phyloP scores from a whole-genome alignment of 2,888 invertebrate species.

The Pachymerium ferrugineum region DNA sequence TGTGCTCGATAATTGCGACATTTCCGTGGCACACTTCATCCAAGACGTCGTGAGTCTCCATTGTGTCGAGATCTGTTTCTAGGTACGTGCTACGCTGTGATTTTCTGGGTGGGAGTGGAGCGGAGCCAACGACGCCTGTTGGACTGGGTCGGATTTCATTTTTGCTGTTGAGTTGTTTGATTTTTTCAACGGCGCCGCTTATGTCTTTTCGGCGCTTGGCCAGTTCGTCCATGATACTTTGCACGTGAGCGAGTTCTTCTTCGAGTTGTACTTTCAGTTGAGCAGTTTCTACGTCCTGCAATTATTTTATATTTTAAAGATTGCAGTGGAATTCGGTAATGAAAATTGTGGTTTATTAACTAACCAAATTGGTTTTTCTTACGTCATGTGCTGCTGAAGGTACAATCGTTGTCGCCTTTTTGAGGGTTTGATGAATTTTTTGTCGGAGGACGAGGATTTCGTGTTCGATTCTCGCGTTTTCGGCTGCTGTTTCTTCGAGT shows the following conservation, averaged over 20 bases:
- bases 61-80: constrained; percentile 84
- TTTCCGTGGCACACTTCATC: constrained; percentile 31
- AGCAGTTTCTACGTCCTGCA: constrained; percentile 34
- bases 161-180: constrained; percentile 73
- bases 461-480: constrained; percentile 80
- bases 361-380: constrained; percentile 6
- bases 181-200: constrained; percentile 74
- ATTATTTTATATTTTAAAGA: not conserved
- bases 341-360: too few species aligned
- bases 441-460: constrained; percentile 77
- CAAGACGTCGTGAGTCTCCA: constrained; percentile 60
- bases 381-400: not conserved
- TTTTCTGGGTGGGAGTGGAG: constrained; percentile 46
- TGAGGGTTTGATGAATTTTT: constrained; percentile 57
- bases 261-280: constrained; percentile 46
- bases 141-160: constrained; percentile 57
- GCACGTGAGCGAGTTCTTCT: constrained; percentile 71
- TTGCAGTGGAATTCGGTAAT: too few species aligned
- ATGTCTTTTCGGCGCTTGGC: constrained; percentile 79
- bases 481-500: constrained; percentile 85
- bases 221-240: constrained; percentile 75
- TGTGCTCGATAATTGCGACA: constrained; percentile 7
- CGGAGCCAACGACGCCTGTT: constrained; percentile 44
- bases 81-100: constrained; percentile 68
- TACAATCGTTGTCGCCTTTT: constrained; percentile 36